Base-by-base conservation (phyloP, 1,140 invertebrate genomes). In the Ladona fulva region DNA sequence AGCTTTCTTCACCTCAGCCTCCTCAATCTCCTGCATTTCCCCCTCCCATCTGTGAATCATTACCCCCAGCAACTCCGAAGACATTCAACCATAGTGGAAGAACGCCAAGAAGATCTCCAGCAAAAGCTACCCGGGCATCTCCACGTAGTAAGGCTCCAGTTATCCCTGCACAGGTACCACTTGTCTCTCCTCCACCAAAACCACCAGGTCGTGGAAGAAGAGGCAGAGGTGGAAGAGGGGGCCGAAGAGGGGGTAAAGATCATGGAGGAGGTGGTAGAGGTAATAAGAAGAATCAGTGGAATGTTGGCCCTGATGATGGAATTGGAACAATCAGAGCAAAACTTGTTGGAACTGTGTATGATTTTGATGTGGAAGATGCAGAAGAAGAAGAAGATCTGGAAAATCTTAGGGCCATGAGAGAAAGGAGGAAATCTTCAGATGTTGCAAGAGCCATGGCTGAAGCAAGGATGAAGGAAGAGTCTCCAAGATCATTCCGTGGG, bases 331-430 rank as follows among this genome's bases (percentile, higher is more conserved):
- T 78, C 77, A 22, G 80, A 77, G 25, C 77, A 81, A 94, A 94
- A 84, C 86, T 96, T 25, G 90, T 91, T 5, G 94, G 94, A 1
- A 95, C 94, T 0, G 94, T 95, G 0, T 96, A 95, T 80, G 93
- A 94, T 82, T 90, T 94, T 80, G 92, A 95, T 83, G 94, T 93
- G 78, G 92, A 95, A 79, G 94, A 95, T 80, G 94, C 95, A 80
- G 87, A 88, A 3, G 90, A 92, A 11, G 90, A 90, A 11, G 92
- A 91, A 78, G 90, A 88, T 80, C 91, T 94, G 77, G 92, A 93
- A 78, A 93, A 95, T 85, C 83, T 95, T 1, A 89, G 93, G 81
- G 91, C 92, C 14, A 89, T 95, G 87, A 85, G 94, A 22, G 94
- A 96, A 81, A 88, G 93, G 29, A 87, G 94, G 78, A 91, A 92